Evolutionary conservation across 2,113 vertebrate species (phyloP).

Genomic region (Mola mola): DNA sequence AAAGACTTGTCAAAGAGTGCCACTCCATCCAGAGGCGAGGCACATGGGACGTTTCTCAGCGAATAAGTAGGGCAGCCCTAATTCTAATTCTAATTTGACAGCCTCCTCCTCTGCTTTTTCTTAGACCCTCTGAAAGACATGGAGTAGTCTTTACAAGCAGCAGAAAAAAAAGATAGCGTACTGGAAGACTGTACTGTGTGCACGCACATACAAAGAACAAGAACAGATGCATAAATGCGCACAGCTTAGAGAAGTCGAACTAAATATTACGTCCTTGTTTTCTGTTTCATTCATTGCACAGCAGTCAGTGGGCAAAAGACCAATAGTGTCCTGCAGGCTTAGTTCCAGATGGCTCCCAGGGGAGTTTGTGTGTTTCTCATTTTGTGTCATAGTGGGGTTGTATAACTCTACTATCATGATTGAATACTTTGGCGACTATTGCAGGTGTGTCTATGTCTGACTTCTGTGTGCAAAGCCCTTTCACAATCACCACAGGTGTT

Average conservation of each 20-base stretch:
- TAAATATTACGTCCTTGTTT: too few species aligned
- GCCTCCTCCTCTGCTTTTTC: slow-evolving; percentile 40
- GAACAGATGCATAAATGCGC: slow-evolving; percentile 23
- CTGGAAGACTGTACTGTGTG: neutral
- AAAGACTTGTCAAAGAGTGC: slow-evolving; percentile 45
- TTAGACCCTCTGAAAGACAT: slow-evolving; percentile 33
- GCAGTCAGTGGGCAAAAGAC: too few species aligned
- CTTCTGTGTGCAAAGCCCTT: neutral
- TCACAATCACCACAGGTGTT: slow-evolving; percentile 39
- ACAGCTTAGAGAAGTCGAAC: slow-evolving; percentile 20
- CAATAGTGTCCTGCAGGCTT: neutral
- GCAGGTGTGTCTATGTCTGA: neutral
- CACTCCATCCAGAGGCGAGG: slow-evolving; percentile 55
- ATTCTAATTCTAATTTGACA: slow-evolving; percentile 74
- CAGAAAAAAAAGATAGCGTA: slow-evolving; percentile 5
- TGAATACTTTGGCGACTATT: slow-evolving; percentile 10
- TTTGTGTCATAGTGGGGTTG: neutral
- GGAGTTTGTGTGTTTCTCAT: slow-evolving; percentile 9
- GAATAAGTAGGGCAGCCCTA: slow-evolving; percentile 72
- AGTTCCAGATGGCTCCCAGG: neutral
- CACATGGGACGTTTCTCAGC: slow-evolving; percentile 41
- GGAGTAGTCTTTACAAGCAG: slow-evolving; percentile 14
- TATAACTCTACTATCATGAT: neutral
- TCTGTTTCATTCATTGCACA: too few species aligned
- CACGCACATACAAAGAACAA: neutral